phyloP scores from a whole-genome alignment of 2,888 invertebrate species.

The Melipona beecheii region DNA sequence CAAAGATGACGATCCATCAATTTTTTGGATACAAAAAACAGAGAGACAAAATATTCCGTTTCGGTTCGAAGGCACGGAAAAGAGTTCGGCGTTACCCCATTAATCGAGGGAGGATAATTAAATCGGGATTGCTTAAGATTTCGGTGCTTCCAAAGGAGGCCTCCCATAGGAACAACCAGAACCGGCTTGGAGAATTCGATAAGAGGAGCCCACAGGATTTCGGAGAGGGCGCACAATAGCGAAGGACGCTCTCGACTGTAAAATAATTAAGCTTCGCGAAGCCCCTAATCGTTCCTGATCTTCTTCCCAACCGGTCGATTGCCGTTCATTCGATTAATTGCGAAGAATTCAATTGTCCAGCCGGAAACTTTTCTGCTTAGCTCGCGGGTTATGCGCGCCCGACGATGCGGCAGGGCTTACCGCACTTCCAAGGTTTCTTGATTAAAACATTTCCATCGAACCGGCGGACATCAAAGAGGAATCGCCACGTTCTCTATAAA shows the following conservation, averaged over 20 bases:
- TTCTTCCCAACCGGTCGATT: constrained; percentile 48
- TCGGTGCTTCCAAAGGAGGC: constrained; percentile 41
- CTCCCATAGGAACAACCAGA: constrained; percentile 44
- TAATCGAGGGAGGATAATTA: constrained; percentile 44
- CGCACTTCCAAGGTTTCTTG: constrained; percentile 19
- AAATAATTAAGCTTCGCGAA: constrained; percentile 62
- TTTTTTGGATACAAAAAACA: background rate
- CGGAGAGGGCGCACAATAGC: constrained; percentile 60
- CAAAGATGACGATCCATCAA: background rate
- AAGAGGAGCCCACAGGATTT: constrained; percentile 63
- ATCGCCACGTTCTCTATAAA: background rate
- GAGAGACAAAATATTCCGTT: background rate
- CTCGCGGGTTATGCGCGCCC: constrained; percentile 5
- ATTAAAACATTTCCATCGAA: constrained; percentile 17
- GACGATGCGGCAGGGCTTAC: constrained; percentile 12
- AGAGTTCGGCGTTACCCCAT: constrained; percentile 24
- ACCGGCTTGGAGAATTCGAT: constrained; percentile 61
- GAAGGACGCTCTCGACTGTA: constrained; percentile 59
- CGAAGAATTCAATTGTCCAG: constrained; percentile 56
- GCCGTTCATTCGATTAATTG: constrained; percentile 71
- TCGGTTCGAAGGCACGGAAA: constrained; percentile 1
- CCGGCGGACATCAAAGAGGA: constrained; percentile 27
- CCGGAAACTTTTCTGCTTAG: constrained; percentile 43
- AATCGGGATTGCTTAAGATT: constrained; percentile 56
- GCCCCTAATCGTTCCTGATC: constrained; percentile 63